Evolutionary conservation across 2,113 vertebrate genomes (phyloP), one percentile per base, ranked within the genome.

Genomic region (Otus sunia): DNA sequence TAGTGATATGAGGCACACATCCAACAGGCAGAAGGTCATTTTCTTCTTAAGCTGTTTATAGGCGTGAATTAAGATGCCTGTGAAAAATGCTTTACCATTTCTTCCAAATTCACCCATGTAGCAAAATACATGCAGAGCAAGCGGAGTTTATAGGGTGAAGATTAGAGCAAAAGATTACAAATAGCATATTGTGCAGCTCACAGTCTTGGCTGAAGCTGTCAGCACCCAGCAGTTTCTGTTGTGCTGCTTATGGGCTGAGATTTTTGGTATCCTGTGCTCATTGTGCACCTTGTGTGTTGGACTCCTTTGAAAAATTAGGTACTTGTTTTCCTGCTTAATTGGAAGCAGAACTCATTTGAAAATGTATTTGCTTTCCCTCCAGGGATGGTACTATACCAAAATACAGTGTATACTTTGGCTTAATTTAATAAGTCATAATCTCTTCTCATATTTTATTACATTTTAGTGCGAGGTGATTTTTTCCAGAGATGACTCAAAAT

Each of bases 401-500:
- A 87, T 81, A 95, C 76, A 92, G 68, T 92, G 96, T 95, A 85
- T 95, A 91, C 88, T 95, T 95, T 97, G 96, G 97, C 95, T 96
- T 97, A 97, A 96, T 96, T 97, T 96, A 97, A 96, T 96, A 96
- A 96, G 82, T 93, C 90, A 96, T 97, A 96, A 97, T 97, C 96
- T 97, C 95, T 92, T 97, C 96, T 95, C 91, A 81, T 94, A 95
- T 97, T 96, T 96, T 95, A 96, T 95, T 96, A 95, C 83, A 53
- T 94, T 92, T 87, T 75, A 94, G 94, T 90, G 92, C 12, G 69
- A 94, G 94, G 77, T 97, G 96, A 97, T 95, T 95, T 96, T 97
- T 97, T 97, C 97, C 97, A 97, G 97, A 97, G 96, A 92, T 97
- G 97, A 96, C 94, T 94, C 96, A 95, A 95, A 97, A 94, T 92